Evolutionary conservation across 2,888 invertebrate species (phyloP), one percentile per base, ranked within the genome.

Genomic region (Theretra japonica): DNA sequence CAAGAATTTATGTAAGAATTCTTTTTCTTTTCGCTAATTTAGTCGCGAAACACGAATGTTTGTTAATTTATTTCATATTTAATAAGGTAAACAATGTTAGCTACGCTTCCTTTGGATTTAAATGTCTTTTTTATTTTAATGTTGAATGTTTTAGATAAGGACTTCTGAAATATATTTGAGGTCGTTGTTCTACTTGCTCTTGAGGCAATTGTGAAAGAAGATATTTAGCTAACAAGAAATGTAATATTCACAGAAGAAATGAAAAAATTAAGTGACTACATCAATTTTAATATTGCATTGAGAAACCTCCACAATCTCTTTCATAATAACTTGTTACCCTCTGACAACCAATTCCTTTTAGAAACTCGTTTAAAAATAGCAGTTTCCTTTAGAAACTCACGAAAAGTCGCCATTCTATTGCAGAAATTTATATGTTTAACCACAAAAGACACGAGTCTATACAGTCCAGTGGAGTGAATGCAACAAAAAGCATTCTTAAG

Each of bases 21-120:
- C 25, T 58, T 58, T 56, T 65, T 59, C 33, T 28, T 53, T 11
- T 28, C 19, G 56, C 56, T 69, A 57, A 57, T 69, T 53, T 56
- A 56, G n/a, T 57, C 33, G 53, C 28, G 19, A 17, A 53, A 69
- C 21, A 56, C n/a, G 69, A 56, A 69, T 65, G 65, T 62, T 62
- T 41, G 62, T 65, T 65, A 65, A 65, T 65, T 65, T 65, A 65
- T 56, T 56, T 69, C 69, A 56, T 50, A 69, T 69, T 25, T 21
- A 69, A 69, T 56, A 56, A 69, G 17, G 69, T 30, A 53, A 53
- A 68, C 28, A 53, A 57, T 53, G 11, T 68, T 33, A 8, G 33
- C n/a, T 19, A n/a, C 7, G 65, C 23, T 48, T 65, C n/a, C 6
- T 41, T n/a, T 48, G 65, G 48, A 48, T 65, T 65, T 65, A 65